These are phyloP conservation scores for Eupithecia subfuscata DNA, from an alignment of 2,888 invertebrate genomes.

Conservation along the genomic window DNA sequence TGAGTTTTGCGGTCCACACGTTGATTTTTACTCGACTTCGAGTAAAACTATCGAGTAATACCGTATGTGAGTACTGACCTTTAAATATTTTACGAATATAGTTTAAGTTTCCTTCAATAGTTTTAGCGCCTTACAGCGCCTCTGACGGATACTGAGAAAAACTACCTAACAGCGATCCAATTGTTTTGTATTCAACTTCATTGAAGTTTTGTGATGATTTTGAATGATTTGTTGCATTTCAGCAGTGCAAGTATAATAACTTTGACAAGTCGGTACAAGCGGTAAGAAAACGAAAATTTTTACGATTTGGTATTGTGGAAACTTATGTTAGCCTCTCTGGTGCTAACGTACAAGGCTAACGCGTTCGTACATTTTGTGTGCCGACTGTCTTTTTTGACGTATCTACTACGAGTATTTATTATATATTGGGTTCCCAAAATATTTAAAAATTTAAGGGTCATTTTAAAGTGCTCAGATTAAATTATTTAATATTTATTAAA, in stretches of 20 bases:
- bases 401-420: not conserved
- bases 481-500: no score
- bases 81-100: not conserved
- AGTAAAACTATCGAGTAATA: no score
- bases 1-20: no score
- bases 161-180: not conserved
- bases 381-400: not conserved
- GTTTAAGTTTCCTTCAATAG: no score
- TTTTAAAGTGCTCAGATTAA: not conserved
- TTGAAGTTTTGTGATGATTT: not conserved
- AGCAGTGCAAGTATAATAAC: not conserved
- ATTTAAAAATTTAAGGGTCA: not conserved
- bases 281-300: not conserved
- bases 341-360: no score
- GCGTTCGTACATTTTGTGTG: not conserved
- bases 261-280: not conserved
- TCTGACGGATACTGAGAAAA: not conserved
- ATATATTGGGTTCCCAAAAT: not conserved
- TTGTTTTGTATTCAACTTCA: not conserved
- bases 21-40: no score
- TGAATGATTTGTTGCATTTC: not conserved
- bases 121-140: no score
- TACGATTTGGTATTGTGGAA: not conserved
- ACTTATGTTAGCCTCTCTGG: not conserved
- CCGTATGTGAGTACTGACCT: no score